These are phyloP conservation scores for Phalanger gymnotis DNA, from an alignment of 2,797 vertebrate genomes.

Conservation along the genomic window DNA sequence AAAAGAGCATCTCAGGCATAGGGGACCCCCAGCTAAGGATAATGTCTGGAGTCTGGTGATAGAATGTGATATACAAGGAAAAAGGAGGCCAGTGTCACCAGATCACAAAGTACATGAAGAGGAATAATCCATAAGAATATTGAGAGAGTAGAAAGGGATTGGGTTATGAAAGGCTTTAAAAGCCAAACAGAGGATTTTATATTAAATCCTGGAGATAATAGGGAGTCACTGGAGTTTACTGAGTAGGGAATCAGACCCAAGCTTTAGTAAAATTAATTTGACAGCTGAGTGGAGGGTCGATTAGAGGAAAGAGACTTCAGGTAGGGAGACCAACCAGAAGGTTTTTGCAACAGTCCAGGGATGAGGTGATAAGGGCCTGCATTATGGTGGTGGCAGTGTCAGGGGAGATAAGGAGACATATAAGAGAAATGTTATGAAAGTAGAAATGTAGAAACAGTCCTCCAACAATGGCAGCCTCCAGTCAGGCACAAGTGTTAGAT, in stretches of 20 bases:
- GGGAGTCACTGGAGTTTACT: not conserved
- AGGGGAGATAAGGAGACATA: not conserved
- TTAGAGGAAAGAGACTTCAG: not conserved
- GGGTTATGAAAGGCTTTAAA: not conserved
- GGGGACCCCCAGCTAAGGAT: not conserved
- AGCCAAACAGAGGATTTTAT: not conserved
- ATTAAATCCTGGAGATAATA: not conserved
- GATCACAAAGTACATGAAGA: not conserved
- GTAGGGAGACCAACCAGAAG: not conserved
- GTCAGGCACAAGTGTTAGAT: constrained; percentile 88
- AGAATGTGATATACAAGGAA: not conserved
- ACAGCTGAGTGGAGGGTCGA: not conserved
- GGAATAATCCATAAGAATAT: not conserved
- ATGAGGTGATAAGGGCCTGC: not conserved
- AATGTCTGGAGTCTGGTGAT: not conserved
- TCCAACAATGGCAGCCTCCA: constrained; percentile 89
- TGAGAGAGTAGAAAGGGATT: not conserved
- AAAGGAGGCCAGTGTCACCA: not conserved
- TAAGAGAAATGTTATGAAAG: not conserved
- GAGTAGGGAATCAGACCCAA: not conserved
- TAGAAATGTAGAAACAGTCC: not conserved
- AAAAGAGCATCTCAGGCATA: not conserved
- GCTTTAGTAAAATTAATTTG: not conserved
- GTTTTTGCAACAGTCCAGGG: not conserved
- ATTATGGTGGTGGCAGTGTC: not conserved